Base-by-base conservation (phyloP, 2,113 vertebrate genomes). In the Sylvia atricapilla region DNA sequence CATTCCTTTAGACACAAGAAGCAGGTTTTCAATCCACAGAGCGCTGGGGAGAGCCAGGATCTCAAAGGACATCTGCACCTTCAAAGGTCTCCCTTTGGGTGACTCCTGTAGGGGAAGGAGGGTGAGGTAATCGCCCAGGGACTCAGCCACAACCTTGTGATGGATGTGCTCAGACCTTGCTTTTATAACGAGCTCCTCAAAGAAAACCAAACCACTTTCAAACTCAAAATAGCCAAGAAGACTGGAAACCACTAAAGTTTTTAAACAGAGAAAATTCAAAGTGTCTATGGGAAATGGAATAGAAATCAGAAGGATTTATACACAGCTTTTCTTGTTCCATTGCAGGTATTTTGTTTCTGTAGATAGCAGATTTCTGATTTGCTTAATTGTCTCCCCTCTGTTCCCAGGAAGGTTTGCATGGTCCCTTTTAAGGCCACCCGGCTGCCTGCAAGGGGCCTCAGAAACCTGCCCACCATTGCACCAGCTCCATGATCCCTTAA, bases 51-150 rank as follows among this genome's bases (percentile, higher is more conserved):
- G 24, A 94, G 66, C 33, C 92, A 94, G 74, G 69, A 79, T 88
- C 85, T 79, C 89, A 69, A 80, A 94, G 94, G 84, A 69, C 70
- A 85, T 64, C 74, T 93, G 46, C 67, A 91, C 58, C 46, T 83
- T 66, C 47, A 79, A 87, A 94, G 27, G 44, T 82, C 84, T 95
- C 95, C 78, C 56, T 85, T 60, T 85, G 62, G 63, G 69, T 50
- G 41, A 87, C 46, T 66, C n/a, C 28, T 83, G 79, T 13, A 82
- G 49, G 70, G 74, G 24, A 79, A 72, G 24, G 7, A 47, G 44
- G 6, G 22, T 64, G 81, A 84, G 28, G 52, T 56, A 80, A 84
- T 33, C 46, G 58, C 76, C 41, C 66, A 37, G 23, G 69, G 82
- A 91, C 47, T 70, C 74, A 79, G 30, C 10, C 74, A 39, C 31